A percentile compares a stretch with the other conserved stretches of the same genome.
phyloP scores from a whole-genome alignment of 2,888 invertebrate genomes.

The Noctua fimbriata region DNA sequence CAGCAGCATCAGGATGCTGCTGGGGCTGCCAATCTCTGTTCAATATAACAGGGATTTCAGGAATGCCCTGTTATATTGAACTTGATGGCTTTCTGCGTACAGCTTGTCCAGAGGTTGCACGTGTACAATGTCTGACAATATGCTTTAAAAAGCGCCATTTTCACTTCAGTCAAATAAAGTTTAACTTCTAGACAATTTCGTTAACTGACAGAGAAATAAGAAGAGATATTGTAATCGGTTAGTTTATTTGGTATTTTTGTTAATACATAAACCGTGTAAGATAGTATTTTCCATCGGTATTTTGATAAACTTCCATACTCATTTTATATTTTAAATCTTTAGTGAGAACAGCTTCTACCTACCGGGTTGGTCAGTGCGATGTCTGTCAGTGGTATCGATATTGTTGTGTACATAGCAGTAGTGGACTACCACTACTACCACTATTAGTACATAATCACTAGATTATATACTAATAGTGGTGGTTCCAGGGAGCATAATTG shows the following conservation, averaged over 20 bases:
- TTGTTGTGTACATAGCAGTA: not conserved
- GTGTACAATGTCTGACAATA: no score
- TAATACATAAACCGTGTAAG: not conserved
- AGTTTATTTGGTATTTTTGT: not conserved
- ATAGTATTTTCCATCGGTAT: not conserved
- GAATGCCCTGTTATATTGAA: no score
- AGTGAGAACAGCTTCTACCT: not conserved
- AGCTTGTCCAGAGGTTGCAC: no score
- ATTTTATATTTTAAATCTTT: not conserved
- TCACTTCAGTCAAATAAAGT: no score
- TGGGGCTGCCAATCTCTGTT: no score
- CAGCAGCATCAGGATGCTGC: no score
- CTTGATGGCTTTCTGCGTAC: no score
- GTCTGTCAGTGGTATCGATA: not conserved
- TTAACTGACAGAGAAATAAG: not conserved
- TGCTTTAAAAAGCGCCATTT: no score
- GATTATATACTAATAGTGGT: no score
- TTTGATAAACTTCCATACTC: not conserved
- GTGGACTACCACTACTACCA: no score
- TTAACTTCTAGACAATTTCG: not conserved
- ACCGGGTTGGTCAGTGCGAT: not conserved
- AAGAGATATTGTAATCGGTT: not conserved
- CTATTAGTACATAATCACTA: no score
- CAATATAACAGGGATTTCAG: no score
- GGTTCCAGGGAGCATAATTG: not conserved